Conservation (phyloP, 2,113 vertebrate genomes). For the Sprattus sprattus region DNA sequence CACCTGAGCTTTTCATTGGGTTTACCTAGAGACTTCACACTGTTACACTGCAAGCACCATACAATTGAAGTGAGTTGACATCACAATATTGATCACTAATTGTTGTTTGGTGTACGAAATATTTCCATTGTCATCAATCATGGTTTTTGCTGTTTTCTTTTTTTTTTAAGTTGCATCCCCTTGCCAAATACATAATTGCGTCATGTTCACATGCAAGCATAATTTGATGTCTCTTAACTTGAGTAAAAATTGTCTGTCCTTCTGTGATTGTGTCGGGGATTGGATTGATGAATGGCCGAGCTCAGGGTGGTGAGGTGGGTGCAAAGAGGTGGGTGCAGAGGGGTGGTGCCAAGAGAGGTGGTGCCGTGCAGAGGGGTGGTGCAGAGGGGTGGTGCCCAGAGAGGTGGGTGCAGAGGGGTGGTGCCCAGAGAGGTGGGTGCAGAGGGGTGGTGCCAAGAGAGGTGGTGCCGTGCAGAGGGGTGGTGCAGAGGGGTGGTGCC, state of each 20-base stretch:
- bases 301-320: neutral
- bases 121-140: neutral
- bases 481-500: too few species aligned
- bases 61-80: too few species aligned
- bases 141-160: neutral
- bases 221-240: neutral
- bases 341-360: neutral
- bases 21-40: neutral
- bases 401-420: too few species aligned
- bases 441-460: too few species aligned
- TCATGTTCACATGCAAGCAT: neutral
- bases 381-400: too few species aligned
- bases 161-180: neutral
- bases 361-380: too few species aligned
- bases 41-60: neutral
- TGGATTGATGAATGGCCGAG: neutral
- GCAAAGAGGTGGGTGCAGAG: too few species aligned
- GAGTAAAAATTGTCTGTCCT: neutral
- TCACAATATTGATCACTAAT: neutral
- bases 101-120: neutral
- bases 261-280: neutral
- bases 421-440: too few species aligned
- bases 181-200: neutral
- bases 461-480: too few species aligned
- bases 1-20: neutral